phyloP scores from a whole-genome alignment of 2,113 vertebrate genomes.

The Paralichthys olivaceus region DNA sequence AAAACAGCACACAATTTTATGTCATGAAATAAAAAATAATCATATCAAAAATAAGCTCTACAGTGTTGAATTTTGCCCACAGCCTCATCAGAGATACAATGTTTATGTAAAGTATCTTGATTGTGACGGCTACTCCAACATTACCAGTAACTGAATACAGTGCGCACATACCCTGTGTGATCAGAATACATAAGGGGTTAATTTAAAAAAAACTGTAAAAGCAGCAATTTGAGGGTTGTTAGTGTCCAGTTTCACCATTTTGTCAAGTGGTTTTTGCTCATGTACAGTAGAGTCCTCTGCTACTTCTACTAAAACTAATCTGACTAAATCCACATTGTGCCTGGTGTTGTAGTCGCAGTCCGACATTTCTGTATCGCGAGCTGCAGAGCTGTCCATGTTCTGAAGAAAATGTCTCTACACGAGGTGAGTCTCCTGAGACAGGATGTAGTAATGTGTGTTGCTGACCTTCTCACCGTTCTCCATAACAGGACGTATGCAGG shows the following conservation, averaged over 20 bases:
- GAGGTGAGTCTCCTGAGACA: slow-evolving; percentile 73
- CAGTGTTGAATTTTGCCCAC: slow-evolving; percentile 62
- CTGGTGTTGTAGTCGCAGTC: slow-evolving; percentile 69
- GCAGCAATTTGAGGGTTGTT: slow-evolving; percentile 72
- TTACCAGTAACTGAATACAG: slow-evolving; percentile 81
- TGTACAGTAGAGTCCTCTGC: slow-evolving; percentile 40
- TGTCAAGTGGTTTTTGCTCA: slow-evolving; percentile 56
- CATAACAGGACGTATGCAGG: slow-evolving; percentile 95
- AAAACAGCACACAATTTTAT: slow-evolving; percentile 62
- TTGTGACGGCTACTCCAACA: slow-evolving; percentile 55
- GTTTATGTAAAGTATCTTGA: slow-evolving; percentile 39
- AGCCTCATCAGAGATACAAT: slow-evolving; percentile 54
- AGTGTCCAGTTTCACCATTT: slow-evolving; percentile 53
- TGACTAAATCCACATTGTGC: slow-evolving; percentile 75
- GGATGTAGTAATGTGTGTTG: slow-evolving; percentile 93
- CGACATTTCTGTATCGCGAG: slow-evolving; percentile 36
- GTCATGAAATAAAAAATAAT: slow-evolving; percentile 67
- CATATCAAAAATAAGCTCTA: slow-evolving; percentile 76
- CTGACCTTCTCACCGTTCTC: slow-evolving; percentile 93
- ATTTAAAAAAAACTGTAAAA: slow-evolving; percentile 42
- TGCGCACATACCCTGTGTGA: slow-evolving; percentile 71
- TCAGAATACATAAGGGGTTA: slow-evolving; percentile 69
- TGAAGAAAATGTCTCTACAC: slow-evolving; percentile 83
- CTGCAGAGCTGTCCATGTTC: slow-evolving; percentile 70
- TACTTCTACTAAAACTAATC: slow-evolving; percentile 48